Base-by-base conservation (phyloP, 2,888 invertebrate species). In the Torymus tubicola region DNA sequence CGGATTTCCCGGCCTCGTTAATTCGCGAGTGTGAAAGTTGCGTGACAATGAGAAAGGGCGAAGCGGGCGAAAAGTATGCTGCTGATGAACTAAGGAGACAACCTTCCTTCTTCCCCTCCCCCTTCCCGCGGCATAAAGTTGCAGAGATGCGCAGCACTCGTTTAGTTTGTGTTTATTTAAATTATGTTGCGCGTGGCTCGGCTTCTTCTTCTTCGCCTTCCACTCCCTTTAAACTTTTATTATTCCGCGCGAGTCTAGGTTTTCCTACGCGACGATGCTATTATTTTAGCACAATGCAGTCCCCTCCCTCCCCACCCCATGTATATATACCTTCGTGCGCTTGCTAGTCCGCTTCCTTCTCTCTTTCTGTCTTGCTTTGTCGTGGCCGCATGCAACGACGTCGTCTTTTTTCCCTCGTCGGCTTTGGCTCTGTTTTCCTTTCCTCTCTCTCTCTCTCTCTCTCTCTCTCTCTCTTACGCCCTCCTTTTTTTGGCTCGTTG, bases 161-260 rank as follows among this genome's bases (percentile, higher is more conserved):
- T 83, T 85, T 84, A 84, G 82, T 84, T 84, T 83, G 82, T 83
- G 83, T 84, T 84, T 84, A 83, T 84, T 84, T 84, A 84, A 84
- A 84, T 85, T 83, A 84, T 83, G 76, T 74, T 73, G 60, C 75
- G 53, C 13, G 78, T 68, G 77, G 50, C 67, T n/a, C 61, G 16
- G 24, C 16, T 8, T 14, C 65, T 18, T 63, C 31, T 31, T 42
- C 8, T 42, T 42, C 42, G 42, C 42, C 42, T 42, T 42, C 42
- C 42, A 42, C 42, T 42, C 18, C 74, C 80, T 81, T 81, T 79
- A 82, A 85, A 85, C 84, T 85, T 85, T 84, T 84, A 85, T 85
- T 84, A 85, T 84, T 78, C 81, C 78, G 79, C 71, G 83, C 82
- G 80, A 61, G 71, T 67, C 78, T 61, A 71, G 74, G 65, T 57